These are phyloP conservation scores for Carabus problematicus DNA, from an alignment of 2,888 invertebrate species.

Conservation along the genomic window DNA sequence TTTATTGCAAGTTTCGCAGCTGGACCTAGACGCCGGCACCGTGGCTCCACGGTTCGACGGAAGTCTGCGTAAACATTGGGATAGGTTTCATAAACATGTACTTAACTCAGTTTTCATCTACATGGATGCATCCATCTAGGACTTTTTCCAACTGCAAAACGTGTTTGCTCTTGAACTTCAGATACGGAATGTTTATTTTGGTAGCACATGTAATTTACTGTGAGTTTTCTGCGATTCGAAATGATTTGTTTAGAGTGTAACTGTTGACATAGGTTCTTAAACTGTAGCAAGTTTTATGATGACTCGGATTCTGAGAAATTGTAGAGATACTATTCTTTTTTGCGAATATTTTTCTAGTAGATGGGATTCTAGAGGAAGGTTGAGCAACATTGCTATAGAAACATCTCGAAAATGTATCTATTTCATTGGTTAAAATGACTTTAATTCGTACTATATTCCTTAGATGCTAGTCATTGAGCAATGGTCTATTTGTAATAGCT, in stretches of 20 bases:
- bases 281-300: too few species aligned
- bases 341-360: too few species aligned
- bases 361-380: too few species aligned
- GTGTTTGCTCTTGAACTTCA: background rate
- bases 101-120: background rate
- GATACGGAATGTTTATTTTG: background rate
- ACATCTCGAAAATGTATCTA: too few species aligned
- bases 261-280: too few species aligned
- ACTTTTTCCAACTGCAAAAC: background rate
- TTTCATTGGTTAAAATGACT: too few species aligned
- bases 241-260: background rate
- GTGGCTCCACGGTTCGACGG: background rate
- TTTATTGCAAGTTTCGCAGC: background rate
- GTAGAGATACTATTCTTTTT: too few species aligned
- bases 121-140: background rate
- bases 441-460: too few species aligned
- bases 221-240: background rate
- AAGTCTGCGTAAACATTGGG: background rate
- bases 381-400: too few species aligned
- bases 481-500: too few species aligned
- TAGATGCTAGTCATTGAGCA: too few species aligned
- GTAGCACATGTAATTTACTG: background rate
- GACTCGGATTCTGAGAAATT: too few species aligned
- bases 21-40: background rate
- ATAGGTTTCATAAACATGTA: slow-evolving; percentile 4